These are phyloP conservation scores for Scaptomyza parva DNA, from an alignment of 2,888 invertebrate genomes.

Conservation along the genomic window DNA sequence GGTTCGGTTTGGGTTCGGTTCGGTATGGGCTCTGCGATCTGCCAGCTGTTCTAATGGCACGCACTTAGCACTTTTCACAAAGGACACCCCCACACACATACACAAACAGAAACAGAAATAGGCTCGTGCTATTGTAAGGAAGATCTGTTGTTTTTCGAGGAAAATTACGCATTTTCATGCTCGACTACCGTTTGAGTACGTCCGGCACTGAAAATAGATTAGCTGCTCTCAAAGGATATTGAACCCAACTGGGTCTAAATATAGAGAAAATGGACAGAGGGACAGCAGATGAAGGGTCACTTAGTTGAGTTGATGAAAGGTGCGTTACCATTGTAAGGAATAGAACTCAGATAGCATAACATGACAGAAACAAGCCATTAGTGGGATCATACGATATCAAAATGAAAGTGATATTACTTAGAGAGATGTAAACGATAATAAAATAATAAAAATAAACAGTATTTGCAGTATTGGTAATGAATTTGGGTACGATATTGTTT, in stretches of 20 bases:
- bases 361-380: constrained; percentile 9
- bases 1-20: background rate
- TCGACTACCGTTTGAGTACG: constrained; percentile 69
- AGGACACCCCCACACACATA: constrained; percentile 66
- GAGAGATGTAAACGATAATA: background rate
- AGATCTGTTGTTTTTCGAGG: constrained; percentile 61
- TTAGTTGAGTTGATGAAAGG: constrained; percentile 48
- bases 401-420: background rate
- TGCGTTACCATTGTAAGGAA: constrained; percentile 50
- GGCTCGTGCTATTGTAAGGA: constrained; percentile 30
- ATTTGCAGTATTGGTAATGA: too few species aligned
- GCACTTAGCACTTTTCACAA: constrained; percentile 71
- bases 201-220: constrained; percentile 66
- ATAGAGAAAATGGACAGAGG: constrained; percentile 28
- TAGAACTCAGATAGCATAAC: background rate
- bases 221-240: constrained; percentile 71
- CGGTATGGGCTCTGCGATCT: constrained; percentile 3
- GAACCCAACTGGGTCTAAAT: constrained; percentile 48
- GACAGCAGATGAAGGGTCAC: constrained; percentile 47
- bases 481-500: too few species aligned
- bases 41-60: constrained; percentile 76
- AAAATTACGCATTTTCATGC: constrained; percentile 76
- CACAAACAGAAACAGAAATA: constrained; percentile 27
- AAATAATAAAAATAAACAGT: too few species aligned
- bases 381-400: background rate